Evolutionary conservation across 64 coral and sea anemone genomes (phyloP), one percentile per base, ranked within the genome.

Genomic region (Porites australiensis): DNA sequence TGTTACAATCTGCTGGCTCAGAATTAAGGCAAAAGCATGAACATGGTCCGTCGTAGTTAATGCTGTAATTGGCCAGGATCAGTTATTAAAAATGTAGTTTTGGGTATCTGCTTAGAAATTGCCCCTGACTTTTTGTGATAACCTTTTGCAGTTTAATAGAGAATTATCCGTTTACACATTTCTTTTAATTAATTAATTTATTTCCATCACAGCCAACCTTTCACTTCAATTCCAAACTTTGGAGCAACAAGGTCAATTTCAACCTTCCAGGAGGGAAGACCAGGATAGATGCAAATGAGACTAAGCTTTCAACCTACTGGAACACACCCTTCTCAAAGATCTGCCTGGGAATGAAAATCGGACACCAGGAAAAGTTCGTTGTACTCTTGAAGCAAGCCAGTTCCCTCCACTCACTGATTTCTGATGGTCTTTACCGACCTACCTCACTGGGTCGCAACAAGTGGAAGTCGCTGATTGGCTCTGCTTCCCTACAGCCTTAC

Each of bases 281-380:
- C 18, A 44, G 82, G 14, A n/a, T 92, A n/a, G 90, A 92, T 18
- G 58, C 12, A 4, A 19, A 87, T 5, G 90, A 92, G 67, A 92
- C 90, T 8, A 92, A 92, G 57, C 18, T 77, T 4, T 48, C 90
- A 0, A 9, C 77, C 13, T 91, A 83, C 27, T 92, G 90, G 90
- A 84, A 58, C 66, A 20, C 64, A 77, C 4, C 15, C 47, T 87
- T 44, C 50, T n/a, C 14, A 13, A 74, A 92, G 64, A 22, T 75
- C 81, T 50, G 62, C 65, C 70, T 85, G 12, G 78, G 78, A 5
- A 81, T 81, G 78, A 81, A 15, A 12, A 62, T 44, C 57, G 78
- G 78, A 13, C 11, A 81, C 13, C 54, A 44, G 4, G 62, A 71
- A 50, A 76, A 44, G 2, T 79, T 66, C 52, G 13, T 79, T 18